phyloP scores from a whole-genome alignment of 2,797 vertebrate species.

The Bryconaethiops microstoma region DNA sequence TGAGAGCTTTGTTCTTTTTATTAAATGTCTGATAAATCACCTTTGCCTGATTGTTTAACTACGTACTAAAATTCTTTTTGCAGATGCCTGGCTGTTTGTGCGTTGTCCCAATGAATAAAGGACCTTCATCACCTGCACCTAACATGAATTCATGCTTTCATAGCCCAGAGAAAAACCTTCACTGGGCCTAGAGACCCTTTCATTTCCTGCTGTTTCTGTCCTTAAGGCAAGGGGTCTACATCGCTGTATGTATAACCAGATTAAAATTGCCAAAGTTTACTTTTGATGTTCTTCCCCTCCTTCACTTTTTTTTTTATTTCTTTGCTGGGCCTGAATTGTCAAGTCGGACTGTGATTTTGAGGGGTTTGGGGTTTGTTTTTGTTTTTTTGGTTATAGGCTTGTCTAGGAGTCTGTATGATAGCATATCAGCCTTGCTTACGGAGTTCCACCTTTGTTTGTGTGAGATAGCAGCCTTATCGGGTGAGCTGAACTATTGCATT shows the following conservation, averaged over 20 bases:
- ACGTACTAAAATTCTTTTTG: not conserved
- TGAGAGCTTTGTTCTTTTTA: too few relatives aligned
- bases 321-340: not conserved
- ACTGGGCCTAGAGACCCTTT: too few relatives aligned
- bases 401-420: not conserved
- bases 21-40: too few relatives aligned
- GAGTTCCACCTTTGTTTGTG: not conserved
- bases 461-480: not conserved
- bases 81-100: not conserved
- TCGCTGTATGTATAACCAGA: not conserved
- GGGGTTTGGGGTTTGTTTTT: not conserved
- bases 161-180: not conserved
- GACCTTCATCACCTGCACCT: not conserved
- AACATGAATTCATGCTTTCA: not conserved
- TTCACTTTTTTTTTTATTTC: not conserved
- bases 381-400: not conserved
- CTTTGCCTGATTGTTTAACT: not conserved
- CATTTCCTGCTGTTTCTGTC: not conserved
- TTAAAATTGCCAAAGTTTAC: slow-evolving; percentile 28
- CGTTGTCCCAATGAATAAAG: not conserved
- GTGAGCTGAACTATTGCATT: not conserved
- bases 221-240: not conserved
- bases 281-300: not conserved
- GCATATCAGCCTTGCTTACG: not conserved
- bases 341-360: not conserved